These are phyloP conservation scores for Microctenopoma lineatum DNA, from an alignment of 2,797 vertebrate species.

Conservation along the genomic window DNA sequence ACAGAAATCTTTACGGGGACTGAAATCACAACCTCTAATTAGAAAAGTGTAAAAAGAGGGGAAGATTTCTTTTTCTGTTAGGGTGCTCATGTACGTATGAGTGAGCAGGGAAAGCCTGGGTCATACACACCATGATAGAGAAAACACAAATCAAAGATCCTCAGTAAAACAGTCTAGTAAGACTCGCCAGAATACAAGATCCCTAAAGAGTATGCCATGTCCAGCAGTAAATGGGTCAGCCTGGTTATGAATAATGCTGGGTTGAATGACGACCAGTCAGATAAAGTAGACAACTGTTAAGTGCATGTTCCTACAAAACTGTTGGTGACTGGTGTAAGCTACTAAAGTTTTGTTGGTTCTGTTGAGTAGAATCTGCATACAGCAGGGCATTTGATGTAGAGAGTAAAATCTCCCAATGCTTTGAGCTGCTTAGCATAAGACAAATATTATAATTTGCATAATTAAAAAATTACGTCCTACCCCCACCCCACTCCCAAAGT, in stretches of 20 bases:
- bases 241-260: slow-evolving; percentile 54
- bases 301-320: neutral
- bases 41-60: slow-evolving; percentile 41
- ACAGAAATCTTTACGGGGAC: slow-evolving; percentile 77
- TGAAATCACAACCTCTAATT: slow-evolving; percentile 72
- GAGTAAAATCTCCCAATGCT: too few species aligned
- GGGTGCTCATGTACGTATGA: slow-evolving; percentile 3
- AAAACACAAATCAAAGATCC: slow-evolving; percentile 23
- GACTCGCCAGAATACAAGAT: slow-evolving; percentile 39
- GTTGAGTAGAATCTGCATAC: too few species aligned
- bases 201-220: slow-evolving; percentile 35
- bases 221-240: slow-evolving; percentile 68
- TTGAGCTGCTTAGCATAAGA: too few species aligned
- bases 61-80: slow-evolving; percentile 30
- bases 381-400: too few species aligned
- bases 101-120: slow-evolving; percentile 4
- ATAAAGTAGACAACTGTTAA: slow-evolving; percentile 31
- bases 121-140: neutral
- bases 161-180: slow-evolving; percentile 53
- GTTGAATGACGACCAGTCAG: slow-evolving; percentile 17
- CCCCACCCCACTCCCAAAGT: too few species aligned
- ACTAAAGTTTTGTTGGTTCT: too few species aligned
- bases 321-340: neutral
- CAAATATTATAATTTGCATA: too few species aligned
- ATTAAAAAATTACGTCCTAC: too few species aligned